Evolutionary conservation across 2,888 invertebrate species (phyloP).

Genomic region (Notocelia uddmanniana): DNA sequence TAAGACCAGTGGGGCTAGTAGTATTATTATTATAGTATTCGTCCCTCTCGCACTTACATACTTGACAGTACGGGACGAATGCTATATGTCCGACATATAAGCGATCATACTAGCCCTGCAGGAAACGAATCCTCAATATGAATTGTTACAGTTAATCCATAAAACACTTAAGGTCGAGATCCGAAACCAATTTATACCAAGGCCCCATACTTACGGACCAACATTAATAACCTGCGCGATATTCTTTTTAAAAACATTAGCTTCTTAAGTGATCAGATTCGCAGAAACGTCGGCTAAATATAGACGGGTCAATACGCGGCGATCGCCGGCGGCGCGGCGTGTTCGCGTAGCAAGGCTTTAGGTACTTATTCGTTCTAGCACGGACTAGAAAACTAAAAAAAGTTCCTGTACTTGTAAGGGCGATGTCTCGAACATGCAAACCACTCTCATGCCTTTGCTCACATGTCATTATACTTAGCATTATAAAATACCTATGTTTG

Average conservation of each 20-base stretch:
- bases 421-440: too few relatives aligned
- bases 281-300: conserved; percentile 64
- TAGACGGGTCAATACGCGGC: conserved; percentile 78
- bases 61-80: too few relatives aligned
- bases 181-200: conserved; percentile 12
- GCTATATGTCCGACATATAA: too few relatives aligned
- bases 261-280: conserved; percentile 49
- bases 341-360: conserved; percentile 46
- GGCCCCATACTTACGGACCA: background rate
- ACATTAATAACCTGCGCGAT: conserved; percentile 1
- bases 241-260: conserved; percentile 19
- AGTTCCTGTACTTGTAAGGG: too few relatives aligned
- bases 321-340: conserved; percentile 60
- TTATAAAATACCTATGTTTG: too few relatives aligned
- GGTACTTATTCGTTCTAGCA: conserved; percentile 2
- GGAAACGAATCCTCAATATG: background rate
- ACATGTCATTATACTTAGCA: too few relatives aligned
- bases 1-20: too few relatives aligned
- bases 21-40: too few relatives aligned
- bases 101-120: too few relatives aligned
- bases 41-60: too few relatives aligned
- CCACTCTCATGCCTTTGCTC: too few relatives aligned
- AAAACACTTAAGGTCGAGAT: background rate
- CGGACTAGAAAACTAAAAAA: background rate
- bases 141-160: background rate